phyloP scores from a whole-genome alignment of 1,140 invertebrate species.

The Lysiphlebus fabarum region DNA sequence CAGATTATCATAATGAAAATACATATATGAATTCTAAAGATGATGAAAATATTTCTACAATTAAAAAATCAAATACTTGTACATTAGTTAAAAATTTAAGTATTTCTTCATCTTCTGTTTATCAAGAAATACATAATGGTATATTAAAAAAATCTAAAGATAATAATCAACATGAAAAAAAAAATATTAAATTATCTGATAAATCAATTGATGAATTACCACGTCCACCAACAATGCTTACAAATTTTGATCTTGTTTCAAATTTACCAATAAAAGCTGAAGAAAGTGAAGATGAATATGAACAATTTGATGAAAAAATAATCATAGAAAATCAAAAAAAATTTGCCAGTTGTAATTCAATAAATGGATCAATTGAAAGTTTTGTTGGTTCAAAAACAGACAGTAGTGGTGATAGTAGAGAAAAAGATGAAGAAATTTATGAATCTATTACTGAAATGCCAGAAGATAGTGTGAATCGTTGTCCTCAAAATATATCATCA shows the following conservation, averaged over 20 bases:
- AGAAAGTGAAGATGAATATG: slow-evolving; percentile 48
- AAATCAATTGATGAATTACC: slow-evolving; percentile 32
- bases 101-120: no score
- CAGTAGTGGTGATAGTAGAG: slow-evolving; percentile 34
- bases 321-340: slow-evolving; percentile 36
- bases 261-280: slow-evolving; percentile 44
- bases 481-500: slow-evolving; percentile 26
- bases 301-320: slow-evolving; percentile 40
- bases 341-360: slow-evolving; percentile 39
- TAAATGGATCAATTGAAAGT: slow-evolving; percentile 41
- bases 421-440: slow-evolving; percentile 46
- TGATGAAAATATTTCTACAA: neutral
- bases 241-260: slow-evolving; percentile 45
- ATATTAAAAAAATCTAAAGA: no score
- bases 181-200: slow-evolving; percentile 27
- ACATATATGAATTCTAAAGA: slow-evolving; percentile 38
- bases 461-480: slow-evolving; percentile 36
- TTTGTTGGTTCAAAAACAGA: slow-evolving; percentile 36
- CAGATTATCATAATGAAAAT: slow-evolving; percentile 28
- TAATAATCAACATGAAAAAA: slow-evolving; percentile 15
- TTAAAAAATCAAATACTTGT: slow-evolving; percentile 19
- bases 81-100: no score
- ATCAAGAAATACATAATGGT: no score
- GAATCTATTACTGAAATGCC: slow-evolving; percentile 46
- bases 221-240: slow-evolving; percentile 34